A percentile compares a stretch with the other conserved stretches of the same genome.
These are phyloP conservation scores for Anguilla marmorata DNA, from an alignment of 2,797 vertebrate genomes.

Conservation along the genomic window DNA sequence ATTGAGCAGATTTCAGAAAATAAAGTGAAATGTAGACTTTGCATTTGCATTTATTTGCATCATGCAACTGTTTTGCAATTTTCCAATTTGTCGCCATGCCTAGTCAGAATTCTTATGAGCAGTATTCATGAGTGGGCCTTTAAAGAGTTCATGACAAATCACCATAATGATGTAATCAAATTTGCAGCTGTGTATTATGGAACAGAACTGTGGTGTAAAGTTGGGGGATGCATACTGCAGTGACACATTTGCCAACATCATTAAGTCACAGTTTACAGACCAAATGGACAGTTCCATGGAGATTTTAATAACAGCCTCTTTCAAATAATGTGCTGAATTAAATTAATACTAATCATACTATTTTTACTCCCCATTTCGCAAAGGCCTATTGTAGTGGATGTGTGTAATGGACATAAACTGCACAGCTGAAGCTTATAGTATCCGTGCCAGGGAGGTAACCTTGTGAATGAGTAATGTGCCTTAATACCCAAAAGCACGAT, in stretches of 20 bases:
- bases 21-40: neutral
- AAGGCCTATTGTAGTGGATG: neutral
- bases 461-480: neutral
- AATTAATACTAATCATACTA: neutral
- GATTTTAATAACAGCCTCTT: neutral
- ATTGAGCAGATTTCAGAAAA: neutral
- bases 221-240: neutral
- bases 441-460: neutral
- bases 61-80: neutral
- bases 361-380: too few species aligned
- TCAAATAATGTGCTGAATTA: constrained; percentile 2
- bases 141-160: neutral
- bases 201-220: neutral
- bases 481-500: neutral
- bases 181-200: neutral
- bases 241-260: constrained; percentile 4
- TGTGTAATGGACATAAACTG: neutral
- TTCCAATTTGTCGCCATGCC: neutral
- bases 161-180: neutral
- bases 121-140: neutral
- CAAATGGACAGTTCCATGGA: neutral
- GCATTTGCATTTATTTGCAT: neutral
- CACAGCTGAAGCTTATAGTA: neutral
- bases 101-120: neutral
- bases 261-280: neutral